Evolutionary conservation across 2,888 invertebrate genomes (phyloP).

Genomic region (Sinodicranocentrus sp.): DNA sequence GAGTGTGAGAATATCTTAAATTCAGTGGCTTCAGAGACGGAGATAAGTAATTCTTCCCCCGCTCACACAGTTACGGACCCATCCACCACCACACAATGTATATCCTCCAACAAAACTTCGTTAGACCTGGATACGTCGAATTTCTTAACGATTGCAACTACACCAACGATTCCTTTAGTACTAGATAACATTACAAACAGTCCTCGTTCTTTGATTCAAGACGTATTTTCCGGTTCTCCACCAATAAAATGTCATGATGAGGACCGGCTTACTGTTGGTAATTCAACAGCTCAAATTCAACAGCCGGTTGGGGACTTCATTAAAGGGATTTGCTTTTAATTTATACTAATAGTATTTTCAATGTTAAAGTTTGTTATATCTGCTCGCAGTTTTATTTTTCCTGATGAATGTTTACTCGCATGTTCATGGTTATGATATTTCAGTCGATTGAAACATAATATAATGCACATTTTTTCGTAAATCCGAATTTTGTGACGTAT

Average conservation of each 20-base stretch:
- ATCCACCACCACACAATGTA: not conserved
- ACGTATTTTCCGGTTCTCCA: constrained; percentile 57
- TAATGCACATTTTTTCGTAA: too few species aligned
- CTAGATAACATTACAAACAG: constrained; percentile 63
- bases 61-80: too few species aligned
- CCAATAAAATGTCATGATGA: constrained; percentile 70
- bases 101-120: constrained; percentile 37
- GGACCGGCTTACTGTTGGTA: constrained; percentile 57
- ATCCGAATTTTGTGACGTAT: too few species aligned
- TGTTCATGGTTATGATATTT: too few species aligned
- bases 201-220: constrained; percentile 62
- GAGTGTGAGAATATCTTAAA: constrained; percentile 24
- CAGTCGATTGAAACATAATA: too few species aligned
- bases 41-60: constrained; percentile 20
- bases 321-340: constrained; percentile 70
- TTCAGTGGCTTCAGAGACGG: constrained; percentile 22
- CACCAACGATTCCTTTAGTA: constrained; percentile 62
- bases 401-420: too few species aligned
- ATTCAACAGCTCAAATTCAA: constrained; percentile 39
- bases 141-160: constrained; percentile 21
- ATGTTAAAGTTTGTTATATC: not conserved
- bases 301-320: constrained; percentile 67
- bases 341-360: not conserved
- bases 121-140: constrained; percentile 26
- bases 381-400: too few species aligned